A percentile compares a stretch with the other conserved stretches of the same genome.
These are phyloP conservation scores for Ifrita kowaldi DNA, from an alignment of 2,113 vertebrate species.

Conservation along the genomic window DNA sequence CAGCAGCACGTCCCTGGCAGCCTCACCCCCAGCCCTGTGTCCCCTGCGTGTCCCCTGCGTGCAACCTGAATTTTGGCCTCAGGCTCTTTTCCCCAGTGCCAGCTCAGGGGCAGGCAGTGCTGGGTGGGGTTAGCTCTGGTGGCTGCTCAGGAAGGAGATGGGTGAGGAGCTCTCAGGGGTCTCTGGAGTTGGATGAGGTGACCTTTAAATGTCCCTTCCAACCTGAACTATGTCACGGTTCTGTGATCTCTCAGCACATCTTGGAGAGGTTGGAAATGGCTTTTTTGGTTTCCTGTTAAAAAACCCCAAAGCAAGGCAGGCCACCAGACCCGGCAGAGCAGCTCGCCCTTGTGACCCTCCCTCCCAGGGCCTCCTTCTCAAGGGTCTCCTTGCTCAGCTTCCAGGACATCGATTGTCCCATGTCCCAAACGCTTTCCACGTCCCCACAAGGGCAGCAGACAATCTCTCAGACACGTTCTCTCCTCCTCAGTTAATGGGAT, in stretches of 20 bases:
- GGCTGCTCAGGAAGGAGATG: not conserved
- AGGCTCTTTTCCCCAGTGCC: not conserved
- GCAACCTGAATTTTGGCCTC: not conserved
- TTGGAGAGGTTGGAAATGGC: not conserved
- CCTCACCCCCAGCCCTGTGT: not conserved
- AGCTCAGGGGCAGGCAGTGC: not conserved
- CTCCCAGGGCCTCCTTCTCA: not conserved
- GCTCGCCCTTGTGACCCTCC: not conserved
- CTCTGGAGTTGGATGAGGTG: not conserved
- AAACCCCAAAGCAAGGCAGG: fast-evolving
- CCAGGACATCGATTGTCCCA: not conserved
- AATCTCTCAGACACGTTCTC: no score
- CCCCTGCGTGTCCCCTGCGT: not conserved
- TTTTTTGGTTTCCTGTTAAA: not conserved
- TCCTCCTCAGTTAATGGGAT: not conserved
- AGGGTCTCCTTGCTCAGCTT: not conserved
- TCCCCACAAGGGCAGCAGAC: not conserved
- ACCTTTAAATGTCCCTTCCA: not conserved
- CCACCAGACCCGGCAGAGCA: not conserved
- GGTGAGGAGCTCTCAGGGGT: not conserved
- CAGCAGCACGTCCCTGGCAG: not conserved
- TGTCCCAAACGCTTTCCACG: not conserved
- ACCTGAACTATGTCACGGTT: fast-evolving
- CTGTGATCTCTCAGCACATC: not conserved
- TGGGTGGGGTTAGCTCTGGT: not conserved